Base-by-base conservation (phyloP, 37 sponge, comb jelly and placozoan genomes). In the Corticium candelabrum region DNA sequence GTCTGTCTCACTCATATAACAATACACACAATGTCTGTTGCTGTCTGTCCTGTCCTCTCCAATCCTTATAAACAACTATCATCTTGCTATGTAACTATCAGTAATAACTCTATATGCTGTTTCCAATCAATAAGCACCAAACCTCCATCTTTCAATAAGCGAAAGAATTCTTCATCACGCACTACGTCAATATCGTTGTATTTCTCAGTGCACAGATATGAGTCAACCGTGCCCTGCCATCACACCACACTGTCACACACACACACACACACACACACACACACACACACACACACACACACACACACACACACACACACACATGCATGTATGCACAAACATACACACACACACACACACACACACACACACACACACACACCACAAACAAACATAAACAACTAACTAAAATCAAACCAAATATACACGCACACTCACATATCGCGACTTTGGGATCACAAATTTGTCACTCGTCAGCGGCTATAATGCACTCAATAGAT, bases 101-200 rank as follows among this genome's bases (percentile, higher is more conserved):
- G n/a, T n/a, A n/a, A n/a, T n/a, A n/a, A n/a, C n/a, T n/a, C n/a
- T n/a, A n/a, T n/a, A n/a, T n/a, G n/a, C n/a, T n/a, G n/a, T n/a
- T n/a, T n/a, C n/a, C n/a, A 37, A 69, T 50, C 68, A 1, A 79
- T 79, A 1, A 1, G 38, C 1, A 33, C 37, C 79, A 79, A 31
- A 91, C 93, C 92, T 71, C 76, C 87, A 31, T 78, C 82, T 62
- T 43, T 82, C 37, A 96, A 86, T 29, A 43, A 68, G 71, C 90
- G 38, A 73, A 86, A 91, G 15, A 83, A 34, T 4, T 86, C 84
- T 43, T 84, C 35, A 41, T 96, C 84, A 37, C 79, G 78, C 21
- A 84, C 74, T 1, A 90, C 75, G 34, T 84, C 76, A 0, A 75
- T 40, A 72, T 96, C 97, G 74, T 94, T 96, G 84, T 88, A 96